A percentile compares a stretch with the other conserved stretches of the same genome.
Conservation (phyloP, 2,888 invertebrate species). For the Rhingia campestris region DNA sequence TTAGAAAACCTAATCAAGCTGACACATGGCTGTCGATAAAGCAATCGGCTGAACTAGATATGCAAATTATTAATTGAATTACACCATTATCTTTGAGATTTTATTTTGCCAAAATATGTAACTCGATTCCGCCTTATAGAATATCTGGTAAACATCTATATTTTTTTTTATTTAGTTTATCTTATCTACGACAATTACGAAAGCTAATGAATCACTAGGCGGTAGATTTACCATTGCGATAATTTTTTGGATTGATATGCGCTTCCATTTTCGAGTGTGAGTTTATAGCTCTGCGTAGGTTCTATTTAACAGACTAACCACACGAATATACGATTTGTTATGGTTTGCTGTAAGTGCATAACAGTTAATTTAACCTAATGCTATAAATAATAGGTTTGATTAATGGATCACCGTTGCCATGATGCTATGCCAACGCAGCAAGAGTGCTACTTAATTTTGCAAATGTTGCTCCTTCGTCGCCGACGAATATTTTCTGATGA, state of each 20-base stretch:
- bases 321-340: no score
- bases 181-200: conserved; percentile 48
- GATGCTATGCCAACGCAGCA: no score
- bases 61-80: conserved; percentile 49
- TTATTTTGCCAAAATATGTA: conserved; percentile 35
- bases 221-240: conserved; percentile 19
- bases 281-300: background rate
- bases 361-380: no score
- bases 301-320: conserved; percentile 14
- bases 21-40: conserved; percentile 15
- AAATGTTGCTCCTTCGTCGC: no score
- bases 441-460: no score
- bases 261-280: conserved; percentile 1
- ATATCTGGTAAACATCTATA: conserved; percentile 8
- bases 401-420: no score
- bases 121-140: background rate
- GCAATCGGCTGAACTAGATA: conserved; percentile 8
- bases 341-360: no score
- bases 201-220: conserved; percentile 55
- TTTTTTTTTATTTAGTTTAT: conserved; percentile 11
- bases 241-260: conserved; percentile 32
- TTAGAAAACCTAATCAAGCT: conserved; percentile 3
- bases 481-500: no score
- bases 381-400: no score
- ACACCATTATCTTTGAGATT: conserved; percentile 19